Evolutionary conservation across 64 coral and sea anemone genomes (phyloP), one percentile per base, ranked within the genome.

Genomic region (Platygyra sinensis): DNA sequence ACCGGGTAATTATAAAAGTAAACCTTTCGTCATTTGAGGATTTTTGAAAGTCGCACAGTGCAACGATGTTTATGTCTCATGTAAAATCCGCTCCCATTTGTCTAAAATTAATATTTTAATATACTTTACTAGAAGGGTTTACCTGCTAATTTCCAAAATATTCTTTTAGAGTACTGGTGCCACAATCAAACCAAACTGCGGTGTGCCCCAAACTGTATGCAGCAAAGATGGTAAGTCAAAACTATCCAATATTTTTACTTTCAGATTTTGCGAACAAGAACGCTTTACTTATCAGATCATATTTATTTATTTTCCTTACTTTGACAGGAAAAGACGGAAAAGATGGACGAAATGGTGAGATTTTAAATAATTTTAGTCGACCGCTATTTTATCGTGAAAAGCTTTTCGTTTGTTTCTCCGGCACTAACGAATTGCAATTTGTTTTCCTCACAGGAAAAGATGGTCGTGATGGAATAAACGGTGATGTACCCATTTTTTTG

Each of bases 321-420:
- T 74, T 2, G 13, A 36, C 12, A 76, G 74, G 74, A 38, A 76
- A 76, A 76, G 74, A 77, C 7, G 74, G 74, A 77, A 77, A 77
- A 50, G 36, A 77, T 77, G 74, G 74, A 77, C 74, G 52, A 77
- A n/a, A 77, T 20, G 74, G 36, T 77, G 74, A n/a, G 74, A 46
- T 77, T 11, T 24, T 2, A 0, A 5, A 20, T 3, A 74, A 18
- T 19, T 39, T 4, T 25, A 10, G 15, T 19, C 6, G n/a, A n/a
- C n/a, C 39, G 29, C 2, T 18, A 17, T 4, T 33, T 69, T 25
- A 24, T 22, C 62, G 6, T 18, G 8, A n/a, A 65, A 65, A 65
- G 62, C 16, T 20, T 65, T 10, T 11, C 63, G 1, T 67, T 67
- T 9, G 24, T 29, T 65, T 65, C 0, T 28, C n/a, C n/a, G 11